Conservation (phyloP, 2,113 vertebrate genomes). For the Oryctolagus cuniculus region mOryCun1.1 NC_091438.1:147813501-147814000, state of each 20-base stretch:
- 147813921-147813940: not conserved
- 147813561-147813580: too few species aligned
- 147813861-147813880: slow-evolving; percentile 8
- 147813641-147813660: not conserved
- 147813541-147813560: too few species aligned
- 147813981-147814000: slow-evolving; percentile 9
- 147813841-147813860: slow-evolving; percentile 31
- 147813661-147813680: not conserved
- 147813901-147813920: not conserved
- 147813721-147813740: slow-evolving; percentile 49
- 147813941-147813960: slow-evolving; percentile 15
- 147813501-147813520: too few species aligned
- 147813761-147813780: not conserved
- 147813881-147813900: slow-evolving; percentile 34
- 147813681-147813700: not conserved
- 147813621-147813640: too few species aligned
- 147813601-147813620: too few species aligned
- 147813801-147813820: not conserved
- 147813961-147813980: not conserved
- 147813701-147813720: not conserved
- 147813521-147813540: too few species aligned
- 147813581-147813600: too few species aligned
- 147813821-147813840: not conserved
- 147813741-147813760: not conserved
- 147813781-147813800: not conserved